Base-by-base conservation (phyloP, 2,888 invertebrate species). In the Xestia c-nigrum region DNA sequence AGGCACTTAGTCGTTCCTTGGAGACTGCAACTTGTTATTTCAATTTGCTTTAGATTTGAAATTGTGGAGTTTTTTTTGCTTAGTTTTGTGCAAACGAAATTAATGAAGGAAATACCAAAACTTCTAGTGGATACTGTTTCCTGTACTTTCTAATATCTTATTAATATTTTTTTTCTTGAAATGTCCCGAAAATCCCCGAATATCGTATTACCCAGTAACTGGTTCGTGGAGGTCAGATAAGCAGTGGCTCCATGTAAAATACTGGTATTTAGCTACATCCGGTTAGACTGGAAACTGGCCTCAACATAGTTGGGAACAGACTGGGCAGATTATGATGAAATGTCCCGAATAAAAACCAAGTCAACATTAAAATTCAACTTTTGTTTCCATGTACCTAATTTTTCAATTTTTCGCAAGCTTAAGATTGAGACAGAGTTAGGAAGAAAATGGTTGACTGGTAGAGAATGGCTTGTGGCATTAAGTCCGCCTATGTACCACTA, bases 21-120 rank as follows among this genome's bases (percentile, higher is more conserved):
- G 5, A 3, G 31, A 61, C 5, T 74, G 19, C 40, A 69, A 52
- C 7, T 0, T 47, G 5, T 57, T 5, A 65, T 52, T 74, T 59
- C 57, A 65, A 68, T 74, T 64, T 79, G 21, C 1, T 73, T 59
- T 63, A 9, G 31, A 46, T 55, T 67, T 73, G 4, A 79, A 55
- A 67, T 38, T 43, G 21, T 64, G 0, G 1, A 5, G n/a, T 38
- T 50, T 43, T 31, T n/a, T 50, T 40, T 40, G 9, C 14, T 72
- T 14, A 14, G 6, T 38, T 64, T 74, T 46, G 64, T 55, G 52
- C 38, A 3, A 63, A 63, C 7, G 5, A 38, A 71, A 24, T 40
- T 64, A 16, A 70, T 24, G 14, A 55, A 24, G 52, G 52, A 52
- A 46, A 74, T 55, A 75, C 21, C n/a, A 24, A 74, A 50, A 19